Conservation (phyloP, 2,888 invertebrate genomes). For the Sipha maydis region DNA sequence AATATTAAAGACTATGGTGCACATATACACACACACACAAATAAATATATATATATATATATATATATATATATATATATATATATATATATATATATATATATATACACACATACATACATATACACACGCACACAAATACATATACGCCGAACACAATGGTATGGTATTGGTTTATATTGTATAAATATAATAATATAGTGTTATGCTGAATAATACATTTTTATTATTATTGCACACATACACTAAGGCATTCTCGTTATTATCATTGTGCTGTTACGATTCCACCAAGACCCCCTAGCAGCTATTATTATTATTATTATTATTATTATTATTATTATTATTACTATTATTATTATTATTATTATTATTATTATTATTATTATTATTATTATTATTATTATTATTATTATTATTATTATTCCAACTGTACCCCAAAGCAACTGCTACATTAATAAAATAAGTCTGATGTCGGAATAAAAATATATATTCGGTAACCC, state of each 20-base stretch:
- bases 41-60: slow-evolving; percentile 20
- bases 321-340: slow-evolving; percentile 43
- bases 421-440: slow-evolving; percentile 60
- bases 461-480: slow-evolving; percentile 57
- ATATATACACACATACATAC: slow-evolving; percentile 22
- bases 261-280: slow-evolving; percentile 64
- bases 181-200: slow-evolving; percentile 62
- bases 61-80: slow-evolving; percentile 4
- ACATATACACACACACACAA: slow-evolving; percentile 34
- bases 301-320: slow-evolving; percentile 59
- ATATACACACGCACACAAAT: slow-evolving; percentile 24
- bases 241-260: slow-evolving; percentile 62
- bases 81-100: background rate
- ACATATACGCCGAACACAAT: slow-evolving; percentile 43
- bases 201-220: slow-evolving; percentile 61
- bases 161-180: slow-evolving; percentile 61
- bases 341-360: no score
- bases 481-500: slow-evolving; percentile 53
- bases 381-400: slow-evolving; percentile 52
- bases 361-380: slow-evolving; percentile 49
- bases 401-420: slow-evolving; percentile 54
- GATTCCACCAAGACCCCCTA: slow-evolving; percentile 62
- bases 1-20: slow-evolving; percentile 48
- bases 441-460: slow-evolving; percentile 59
- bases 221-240: slow-evolving; percentile 62